Evolutionary conservation across 2,113 vertebrate genomes (phyloP), one percentile per base, ranked within the genome.

Genomic region (Urocynchramus pylzowi): DNA sequence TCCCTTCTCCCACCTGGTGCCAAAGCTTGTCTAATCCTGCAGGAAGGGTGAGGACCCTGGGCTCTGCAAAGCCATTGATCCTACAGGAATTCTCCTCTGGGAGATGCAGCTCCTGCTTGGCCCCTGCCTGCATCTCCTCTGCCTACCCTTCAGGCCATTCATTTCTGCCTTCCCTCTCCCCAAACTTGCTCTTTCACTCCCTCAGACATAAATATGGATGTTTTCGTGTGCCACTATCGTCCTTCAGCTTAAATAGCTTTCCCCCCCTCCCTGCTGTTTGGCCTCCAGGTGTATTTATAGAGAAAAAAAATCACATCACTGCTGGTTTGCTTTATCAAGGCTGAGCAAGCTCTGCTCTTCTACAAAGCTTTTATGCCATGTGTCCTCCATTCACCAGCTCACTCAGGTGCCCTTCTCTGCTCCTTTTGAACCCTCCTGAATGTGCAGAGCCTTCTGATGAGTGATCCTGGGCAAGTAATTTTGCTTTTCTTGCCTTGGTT

Each of bases 211-310:
- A 92, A 84, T 88, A 78, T 47, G 64, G 60, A 73, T 74, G n/a
- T 84, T 84, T 92, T 84, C 47, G 21, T 65, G 54, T 69, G 45
- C 60, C 68, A 37, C 42, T 75, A 4, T 59, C 65, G 77, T 94
- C 77, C 92, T 94, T 96, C 90, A 87, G 56, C 30, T 87, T 42
- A 94, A 97, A 93, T 63, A 78, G 91, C 47, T 69, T 71, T 8
- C 1, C 6, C 2, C 41, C 24, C 24, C 4, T 27, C 30, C 19
- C 27, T 11, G 49, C 10, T 89, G 64, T 91, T 93, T 95, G 59
- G 73, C 50, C 80, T 96, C 52, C 60, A 84, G 87, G 84, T 89
- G 33, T 89, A 82, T 84, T 95, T 94, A 87, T 84, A 93, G 89
- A 84, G 42, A 54, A 87, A 74, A 50, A 85, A 69, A 50, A 54